phyloP scores from a whole-genome alignment of 2,888 invertebrate species.

The Ariolimax columbianus region DNA sequence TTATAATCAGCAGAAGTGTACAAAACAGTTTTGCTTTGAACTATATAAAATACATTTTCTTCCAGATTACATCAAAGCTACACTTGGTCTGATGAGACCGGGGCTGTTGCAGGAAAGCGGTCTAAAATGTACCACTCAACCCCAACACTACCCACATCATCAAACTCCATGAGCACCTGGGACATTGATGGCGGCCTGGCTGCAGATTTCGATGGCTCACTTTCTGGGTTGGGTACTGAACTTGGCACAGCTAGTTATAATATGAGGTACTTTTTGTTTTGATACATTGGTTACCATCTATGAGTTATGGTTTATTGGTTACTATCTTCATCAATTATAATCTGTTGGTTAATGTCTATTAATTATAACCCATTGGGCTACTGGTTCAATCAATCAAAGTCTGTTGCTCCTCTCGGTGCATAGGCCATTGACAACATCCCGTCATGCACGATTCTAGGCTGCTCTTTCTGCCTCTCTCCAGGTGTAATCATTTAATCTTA shows the following conservation, averaged over 20 bases:
- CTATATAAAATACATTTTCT: not conserved
- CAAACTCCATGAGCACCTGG: slow-evolving; percentile 62
- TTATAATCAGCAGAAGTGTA: too few relatives aligned
- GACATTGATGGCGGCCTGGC: slow-evolving; percentile 85
- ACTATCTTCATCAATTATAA: too few relatives aligned
- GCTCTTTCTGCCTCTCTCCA: too few relatives aligned
- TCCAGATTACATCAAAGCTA: slow-evolving; percentile 51
- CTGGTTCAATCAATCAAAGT: too few relatives aligned
- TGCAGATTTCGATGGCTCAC: slow-evolving; percentile 86
- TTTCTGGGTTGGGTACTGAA: slow-evolving; percentile 85
- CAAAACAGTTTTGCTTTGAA: not conserved
- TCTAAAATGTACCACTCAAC: slow-evolving; percentile 62
- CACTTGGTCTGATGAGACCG: slow-evolving; percentile 55
- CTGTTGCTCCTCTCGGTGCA: too few relatives aligned
- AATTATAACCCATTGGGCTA: too few relatives aligned
- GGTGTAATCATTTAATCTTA: too few relatives aligned
- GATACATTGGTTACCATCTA: too few relatives aligned
- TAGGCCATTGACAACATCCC: too few relatives aligned
- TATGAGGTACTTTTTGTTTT: slow-evolving; percentile 82
- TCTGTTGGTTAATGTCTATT: too few relatives aligned
- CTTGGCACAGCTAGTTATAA: slow-evolving; percentile 83
- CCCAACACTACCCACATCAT: slow-evolving; percentile 42
- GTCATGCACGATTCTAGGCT: too few relatives aligned
- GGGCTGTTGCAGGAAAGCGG: slow-evolving; percentile 63
- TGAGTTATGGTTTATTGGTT: too few relatives aligned